A percentile compares a stretch with the other conserved stretches of the same genome.
phyloP scores from a whole-genome alignment of 2,797 vertebrate species.

The Diplodus puntazzo region DNA sequence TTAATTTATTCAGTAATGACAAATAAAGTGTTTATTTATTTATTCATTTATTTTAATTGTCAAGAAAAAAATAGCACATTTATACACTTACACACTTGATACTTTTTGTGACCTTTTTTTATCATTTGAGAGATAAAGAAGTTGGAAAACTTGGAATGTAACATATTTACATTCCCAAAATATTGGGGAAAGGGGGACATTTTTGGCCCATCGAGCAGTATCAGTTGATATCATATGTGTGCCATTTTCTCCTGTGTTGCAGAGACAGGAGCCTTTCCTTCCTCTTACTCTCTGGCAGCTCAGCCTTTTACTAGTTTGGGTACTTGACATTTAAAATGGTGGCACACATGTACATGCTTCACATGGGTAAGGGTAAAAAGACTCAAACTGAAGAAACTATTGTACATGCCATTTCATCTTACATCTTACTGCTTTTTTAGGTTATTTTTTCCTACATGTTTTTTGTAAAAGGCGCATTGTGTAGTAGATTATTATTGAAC shows the following conservation, averaged over 20 bases:
- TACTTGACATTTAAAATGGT: constrained; percentile 33
- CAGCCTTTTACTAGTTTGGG: constrained; percentile 19
- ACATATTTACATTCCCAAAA: background rate
- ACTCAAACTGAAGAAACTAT: background rate
- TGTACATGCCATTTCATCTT: background rate
- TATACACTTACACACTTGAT: no score
- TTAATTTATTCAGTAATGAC: no score
- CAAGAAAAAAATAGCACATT: no score
- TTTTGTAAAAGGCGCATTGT: background rate
- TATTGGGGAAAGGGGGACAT: fast-evolving
- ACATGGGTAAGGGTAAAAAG: background rate
- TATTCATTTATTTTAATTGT: no score
- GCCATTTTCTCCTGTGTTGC: constrained; percentile 18
- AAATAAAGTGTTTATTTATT: no score
- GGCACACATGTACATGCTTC: background rate
- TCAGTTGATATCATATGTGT: background rate
- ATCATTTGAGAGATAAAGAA: background rate
- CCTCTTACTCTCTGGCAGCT: constrained; percentile 18
- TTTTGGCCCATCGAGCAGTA: background rate
- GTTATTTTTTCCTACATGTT: background rate
- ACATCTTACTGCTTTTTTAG: background rate
- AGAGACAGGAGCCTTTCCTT: constrained; percentile 3
- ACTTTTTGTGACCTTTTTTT: background rate
- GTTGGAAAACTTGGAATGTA: no score
- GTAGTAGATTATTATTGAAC: background rate